phyloP scores from a whole-genome alignment of 2,113 vertebrate species.

The Felis chaus region DNA sequence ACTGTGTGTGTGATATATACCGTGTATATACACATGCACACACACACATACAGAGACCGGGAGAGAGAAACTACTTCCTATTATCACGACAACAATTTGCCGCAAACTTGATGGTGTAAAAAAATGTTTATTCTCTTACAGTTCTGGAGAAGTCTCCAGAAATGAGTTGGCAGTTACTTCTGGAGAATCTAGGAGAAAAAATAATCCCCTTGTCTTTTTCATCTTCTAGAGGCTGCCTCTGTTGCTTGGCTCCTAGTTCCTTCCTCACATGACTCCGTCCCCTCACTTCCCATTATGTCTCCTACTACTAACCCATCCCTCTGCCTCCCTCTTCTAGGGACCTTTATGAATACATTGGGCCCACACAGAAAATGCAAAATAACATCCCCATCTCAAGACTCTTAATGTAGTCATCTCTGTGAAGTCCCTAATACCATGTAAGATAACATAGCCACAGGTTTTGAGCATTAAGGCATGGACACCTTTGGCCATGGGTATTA shows the following conservation, averaged over 20 bases:
- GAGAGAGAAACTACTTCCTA: background rate
- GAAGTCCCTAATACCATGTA: too few relatives aligned
- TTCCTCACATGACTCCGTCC: background rate
- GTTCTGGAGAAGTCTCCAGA: too few relatives aligned
- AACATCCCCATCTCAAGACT: background rate
- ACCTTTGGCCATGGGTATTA: background rate
- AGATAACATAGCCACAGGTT: background rate
- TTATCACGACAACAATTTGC: background rate
- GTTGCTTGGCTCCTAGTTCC: background rate
- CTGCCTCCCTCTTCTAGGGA: background rate
- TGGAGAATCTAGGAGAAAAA: background rate
- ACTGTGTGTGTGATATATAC: background rate
- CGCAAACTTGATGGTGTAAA: background rate
- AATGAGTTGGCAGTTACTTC: background rate
- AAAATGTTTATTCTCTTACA: background rate
- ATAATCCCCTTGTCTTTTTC: background rate
- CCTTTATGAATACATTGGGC: background rate
- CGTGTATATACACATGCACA: background rate
- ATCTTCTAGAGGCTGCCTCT: background rate
- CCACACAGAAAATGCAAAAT: background rate
- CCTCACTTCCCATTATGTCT: background rate
- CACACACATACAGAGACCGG: background rate
- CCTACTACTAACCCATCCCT: background rate
- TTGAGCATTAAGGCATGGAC: background rate
- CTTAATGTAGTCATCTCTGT: background rate